Evolutionary conservation across 2,113 vertebrate species (phyloP), one percentile per base, ranked within the genome.

Genomic region (Ranitomeya imitator): DNA sequence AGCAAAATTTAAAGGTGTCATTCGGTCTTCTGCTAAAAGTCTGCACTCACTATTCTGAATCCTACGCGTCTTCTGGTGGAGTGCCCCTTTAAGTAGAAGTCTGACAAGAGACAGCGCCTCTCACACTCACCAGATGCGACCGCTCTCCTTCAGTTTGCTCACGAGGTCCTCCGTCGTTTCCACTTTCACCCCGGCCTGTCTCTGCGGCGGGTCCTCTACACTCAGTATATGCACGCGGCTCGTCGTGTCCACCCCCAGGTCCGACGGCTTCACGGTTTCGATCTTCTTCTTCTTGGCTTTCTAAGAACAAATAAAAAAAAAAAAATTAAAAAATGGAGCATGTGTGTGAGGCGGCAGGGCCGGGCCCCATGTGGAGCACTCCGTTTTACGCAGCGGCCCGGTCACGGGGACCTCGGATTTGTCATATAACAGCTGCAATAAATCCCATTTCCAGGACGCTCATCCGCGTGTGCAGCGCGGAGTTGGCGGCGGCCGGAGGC

Each of bases 271-370:
- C 90, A 98, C 7, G 12, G 92, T 95, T 1, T 95, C 94, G 0
- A 98, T 96, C 92, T 97, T 97, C 94, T 98, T 98, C 92, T 98
- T 98, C 93, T 98, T 98, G 31, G 97, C 97, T 97, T 98, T 98
- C 97, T 98, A 90, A 10, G 3, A 9, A 10, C 52, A 19, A 5
- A 79, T 3, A 7, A 45, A 61, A 5, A 31, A 80, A 59, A 80
- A 60, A 16, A 31, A 80, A 18, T 23, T 13, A 1, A 57, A 15
- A 14, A 79, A 55, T 79, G 77, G n/a, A 59, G 14, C n/a, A n/a
- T 45, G 3, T 45, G 2, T 45, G 37, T 45, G 1, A 45, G 37
- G 37, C 3, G 5, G 37, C 37, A 45, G 37, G 37, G 37, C 37
- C 37, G 37, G 37, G 37, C 37, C 37, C 37, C 37, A 3, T 3